Conservation (phyloP, 2,888 invertebrate species). For the Tetragonula carbonaria region DNA sequence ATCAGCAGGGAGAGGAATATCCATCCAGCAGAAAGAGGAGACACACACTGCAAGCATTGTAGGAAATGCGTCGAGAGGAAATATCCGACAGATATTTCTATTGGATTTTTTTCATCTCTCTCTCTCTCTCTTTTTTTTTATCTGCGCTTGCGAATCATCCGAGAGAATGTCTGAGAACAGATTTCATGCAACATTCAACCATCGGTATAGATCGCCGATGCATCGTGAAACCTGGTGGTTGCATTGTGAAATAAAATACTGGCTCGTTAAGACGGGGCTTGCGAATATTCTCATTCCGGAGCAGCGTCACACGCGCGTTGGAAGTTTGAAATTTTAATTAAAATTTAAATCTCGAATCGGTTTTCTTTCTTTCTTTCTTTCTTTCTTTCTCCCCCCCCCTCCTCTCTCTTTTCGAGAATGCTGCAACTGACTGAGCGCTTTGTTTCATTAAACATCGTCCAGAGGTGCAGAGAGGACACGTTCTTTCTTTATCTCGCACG, state of each 20-base stretch:
- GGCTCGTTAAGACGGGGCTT: not conserved
- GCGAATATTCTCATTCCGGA: not conserved
- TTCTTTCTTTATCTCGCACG: too few species aligned
- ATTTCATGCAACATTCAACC: not conserved
- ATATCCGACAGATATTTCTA: not conserved
- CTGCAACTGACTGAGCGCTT: too few species aligned
- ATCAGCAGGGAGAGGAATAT: not conserved
- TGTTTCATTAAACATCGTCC: too few species aligned
- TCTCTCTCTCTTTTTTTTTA: not conserved
- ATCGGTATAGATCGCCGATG: not conserved
- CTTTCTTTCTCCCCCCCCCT: too few species aligned
- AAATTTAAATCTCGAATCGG: not conserved
- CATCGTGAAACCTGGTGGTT: not conserved
- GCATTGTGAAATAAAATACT: not conserved
- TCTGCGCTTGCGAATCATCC: not conserved
- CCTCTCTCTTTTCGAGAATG: too few species aligned
- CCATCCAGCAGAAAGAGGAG: not conserved
- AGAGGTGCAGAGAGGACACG: too few species aligned
- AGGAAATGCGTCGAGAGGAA: not conserved
- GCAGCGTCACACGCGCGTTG: not conserved
- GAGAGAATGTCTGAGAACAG: accelerated
- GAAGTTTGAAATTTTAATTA: not conserved
- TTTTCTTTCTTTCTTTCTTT: too few species aligned
- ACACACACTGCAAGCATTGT: too few species aligned
- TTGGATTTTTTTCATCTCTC: not conserved